Evolutionary conservation across 2,888 invertebrate species (phyloP), one percentile per base, ranked within the genome.

Genomic region (Epirrhoe alternata): DNA sequence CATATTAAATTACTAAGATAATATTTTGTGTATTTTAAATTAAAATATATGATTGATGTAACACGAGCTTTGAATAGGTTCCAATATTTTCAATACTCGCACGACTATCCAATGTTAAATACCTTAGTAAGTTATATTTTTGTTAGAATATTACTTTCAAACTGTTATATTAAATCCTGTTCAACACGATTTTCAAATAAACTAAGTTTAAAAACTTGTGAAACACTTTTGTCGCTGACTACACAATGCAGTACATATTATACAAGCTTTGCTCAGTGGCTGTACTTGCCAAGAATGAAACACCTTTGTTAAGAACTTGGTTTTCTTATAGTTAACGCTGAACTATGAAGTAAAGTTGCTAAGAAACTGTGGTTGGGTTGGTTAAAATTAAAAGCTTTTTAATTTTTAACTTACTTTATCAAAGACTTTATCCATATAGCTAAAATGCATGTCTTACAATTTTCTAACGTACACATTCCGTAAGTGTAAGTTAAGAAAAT

Each of bases 261-360:
- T 61, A 61, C 50, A 58, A 60, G 61, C 55, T 70, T 50, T 64
- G 52, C 61, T 54, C 54, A 66, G 60, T 59, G 56, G 52, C 61
- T 57, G 45, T 50, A 55, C 72, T 78, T 69, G 72, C 70, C 68
- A 74, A 74, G 69, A 72, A 66, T 68, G 71, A 74, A 73, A 73
- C 71, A 73, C 71, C 72, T 80, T 77, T 78, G 76, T 73, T 72
- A 55, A 38, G 67, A 81, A 76, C 76, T 78, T 74, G 74, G 72
- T 75, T 74, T 71, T 68, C 69, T 61, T 65, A 42, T 59, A 68
- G 58, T 61, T 66, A 66, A 58, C 53, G 61, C 49, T 60, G 66
- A 57, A 61, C 56, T 61, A 63, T 50, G 30, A 66, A 64, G 69
- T 64, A 50, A 65, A 63, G 56, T 69, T 68, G 55, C 53, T 62